Evolutionary conservation across 2,113 vertebrate genomes (phyloP), one percentile per base, ranked within the genome.

Genomic region (Mustela lutreola): DNA sequence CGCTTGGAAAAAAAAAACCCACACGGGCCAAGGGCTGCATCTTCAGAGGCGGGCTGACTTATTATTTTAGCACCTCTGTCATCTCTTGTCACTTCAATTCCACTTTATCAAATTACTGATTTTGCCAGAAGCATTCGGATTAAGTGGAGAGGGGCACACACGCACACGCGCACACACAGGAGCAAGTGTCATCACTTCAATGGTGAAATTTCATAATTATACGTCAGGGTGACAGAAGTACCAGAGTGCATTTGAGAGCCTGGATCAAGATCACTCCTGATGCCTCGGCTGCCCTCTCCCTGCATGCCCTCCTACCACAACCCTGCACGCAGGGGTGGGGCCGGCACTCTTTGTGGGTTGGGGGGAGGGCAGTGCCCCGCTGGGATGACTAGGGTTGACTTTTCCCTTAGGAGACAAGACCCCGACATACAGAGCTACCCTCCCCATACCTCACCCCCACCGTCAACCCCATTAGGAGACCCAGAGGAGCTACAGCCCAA

Each of bases 91-190:
- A 98, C 97, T 98, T 98, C 98, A 95, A 97, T 98, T 98, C 95
- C 95, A 98, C 98, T 98, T 98, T 98, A 98, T 98, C 98, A 98
- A 98, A 98, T 98, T 98, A 98, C 97, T 91, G 98, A 97, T 97
- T 86, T 96, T 98, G 98, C 97, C 97, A 89, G 97, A 97, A 70
- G 97, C 96, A 84, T 97, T 87, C 91, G 82, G 97, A 98, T 98
- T 98, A 96, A 94, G 95, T 73, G 93, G 97, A 96, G 89, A 98
- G 95, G 95, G 0, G 94, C 62, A 78, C 56, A 76, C 33, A 62
- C 26, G 76, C 92, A 88, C 78, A 60, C 28, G 3, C 81, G 67
- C 28, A 12, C 31, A 2, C 12, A 22, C 18, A 53, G 80, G 85
- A 98, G 89, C 88, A 94, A 97, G 94, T 97, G 97, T 97, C 98